These are phyloP conservation scores for Coreius guichenoti DNA, from an alignment of 2,797 vertebrate genomes.

Conservation along the genomic window DNA sequence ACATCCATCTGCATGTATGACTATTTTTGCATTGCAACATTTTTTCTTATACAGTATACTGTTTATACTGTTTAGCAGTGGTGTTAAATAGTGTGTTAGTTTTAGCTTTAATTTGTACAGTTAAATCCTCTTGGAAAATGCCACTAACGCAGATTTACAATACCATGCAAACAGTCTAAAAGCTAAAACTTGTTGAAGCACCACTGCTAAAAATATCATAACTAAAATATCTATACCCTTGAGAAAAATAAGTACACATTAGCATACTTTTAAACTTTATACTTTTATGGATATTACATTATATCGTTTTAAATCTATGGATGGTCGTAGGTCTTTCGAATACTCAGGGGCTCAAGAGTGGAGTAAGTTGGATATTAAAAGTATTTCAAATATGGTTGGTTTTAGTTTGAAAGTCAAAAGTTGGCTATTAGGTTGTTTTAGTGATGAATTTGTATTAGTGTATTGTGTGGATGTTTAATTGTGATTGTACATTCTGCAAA, in stretches of 20 bases:
- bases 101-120: background rate
- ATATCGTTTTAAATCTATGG: background rate
- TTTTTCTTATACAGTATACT: too few relatives aligned
- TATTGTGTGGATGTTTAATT: too few relatives aligned
- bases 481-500: too few relatives aligned
- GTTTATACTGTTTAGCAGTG: too few relatives aligned
- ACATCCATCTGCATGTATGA: background rate
- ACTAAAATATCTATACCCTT: too few relatives aligned
- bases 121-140: background rate
- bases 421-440: background rate
- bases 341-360: background rate
- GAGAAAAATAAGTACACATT: too few relatives aligned
- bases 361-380: background rate
- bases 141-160: background rate
- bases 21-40: too few relatives aligned
- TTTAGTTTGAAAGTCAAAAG: background rate
- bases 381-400: background rate
- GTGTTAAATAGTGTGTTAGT: background rate
- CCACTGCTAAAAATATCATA: too few relatives aligned
- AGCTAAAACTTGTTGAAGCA: too few relatives aligned
- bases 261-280: too few relatives aligned
- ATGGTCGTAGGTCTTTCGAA: background rate
- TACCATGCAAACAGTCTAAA: too few relatives aligned
- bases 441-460: too few relatives aligned
- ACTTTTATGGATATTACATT: background rate